These are phyloP conservation scores for Apamea epomidion DNA, from an alignment of 2,888 invertebrate genomes.

Conservation along the genomic window DNA sequence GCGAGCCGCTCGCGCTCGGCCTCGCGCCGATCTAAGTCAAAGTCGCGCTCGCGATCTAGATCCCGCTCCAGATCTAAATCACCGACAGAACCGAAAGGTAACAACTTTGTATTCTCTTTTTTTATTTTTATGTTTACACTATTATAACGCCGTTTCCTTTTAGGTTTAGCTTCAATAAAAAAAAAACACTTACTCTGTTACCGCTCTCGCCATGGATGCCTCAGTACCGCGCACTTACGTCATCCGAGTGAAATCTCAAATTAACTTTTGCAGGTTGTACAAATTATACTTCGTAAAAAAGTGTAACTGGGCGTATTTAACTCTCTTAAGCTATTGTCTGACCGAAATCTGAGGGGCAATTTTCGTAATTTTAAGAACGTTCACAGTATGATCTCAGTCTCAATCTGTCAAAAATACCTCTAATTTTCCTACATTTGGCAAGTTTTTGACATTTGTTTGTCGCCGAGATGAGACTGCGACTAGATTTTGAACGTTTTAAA, in stretches of 20 bases:
- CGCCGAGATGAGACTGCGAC: no score
- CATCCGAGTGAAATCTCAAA: no score
- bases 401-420: no score
- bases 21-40: slow-evolving; percentile 68
- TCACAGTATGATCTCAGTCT: no score
- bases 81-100: slow-evolving; percentile 57
- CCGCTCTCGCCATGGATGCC: no score
- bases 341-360: no score
- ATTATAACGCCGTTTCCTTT: not conserved
- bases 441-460: no score
- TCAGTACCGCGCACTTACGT: not conserved
- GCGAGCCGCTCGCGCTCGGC: slow-evolving; percentile 72
- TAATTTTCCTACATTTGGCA: no score
- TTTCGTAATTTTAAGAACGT: no score
- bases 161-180: not conserved
- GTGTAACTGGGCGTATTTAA: not conserved
- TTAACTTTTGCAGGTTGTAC: not conserved
- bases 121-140: not conserved
- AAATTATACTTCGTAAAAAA: not conserved
- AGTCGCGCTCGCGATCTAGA: slow-evolving; percentile 60
- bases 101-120: not conserved
- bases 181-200: not conserved
- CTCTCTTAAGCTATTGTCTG: not conserved
- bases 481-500: no score
- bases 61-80: slow-evolving; percentile 58